Percentiles rank a stretch among this genome's conserved stretches.
These are phyloP conservation scores for Gephyroberyx darwinii DNA, from an alignment of 2,797 vertebrate species.

Conservation along the genomic window DNA sequence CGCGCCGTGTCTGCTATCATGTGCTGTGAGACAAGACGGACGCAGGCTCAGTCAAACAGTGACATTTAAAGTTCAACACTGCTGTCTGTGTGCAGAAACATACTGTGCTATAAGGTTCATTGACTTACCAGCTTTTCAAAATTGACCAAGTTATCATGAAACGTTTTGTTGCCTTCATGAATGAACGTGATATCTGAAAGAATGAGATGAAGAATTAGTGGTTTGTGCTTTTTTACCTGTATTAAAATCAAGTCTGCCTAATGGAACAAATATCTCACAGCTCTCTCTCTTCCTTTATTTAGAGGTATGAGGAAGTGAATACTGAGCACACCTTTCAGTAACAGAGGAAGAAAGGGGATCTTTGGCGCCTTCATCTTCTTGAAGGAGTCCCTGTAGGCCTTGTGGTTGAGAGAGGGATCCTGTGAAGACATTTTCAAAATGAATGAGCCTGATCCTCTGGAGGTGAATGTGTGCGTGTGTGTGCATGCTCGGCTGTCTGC, in stretches of 20 bases:
- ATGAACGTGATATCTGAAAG: slow-evolving; percentile 94
- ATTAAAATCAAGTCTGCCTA: neutral
- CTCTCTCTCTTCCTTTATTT: neutral
- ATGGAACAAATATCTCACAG: neutral
- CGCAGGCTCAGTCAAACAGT: slow-evolving; percentile 28
- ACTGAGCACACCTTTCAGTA: slow-evolving; percentile 90
- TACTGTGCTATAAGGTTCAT: neutral
- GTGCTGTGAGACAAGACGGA: slow-evolving; percentile 80
- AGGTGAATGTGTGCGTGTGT: slow-evolving; percentile 25
- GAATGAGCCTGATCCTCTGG: slow-evolving; percentile 44
- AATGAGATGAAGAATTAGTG: neutral
- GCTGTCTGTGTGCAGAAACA: neutral
- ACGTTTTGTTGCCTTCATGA: slow-evolving; percentile 98
- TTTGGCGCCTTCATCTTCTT: slow-evolving; percentile 99
- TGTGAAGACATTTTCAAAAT: slow-evolving; percentile 79
- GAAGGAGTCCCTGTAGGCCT: slow-evolving; percentile 97
- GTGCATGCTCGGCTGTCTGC: slow-evolving; percentile 22
- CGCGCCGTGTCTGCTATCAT: slow-evolving; percentile 97
- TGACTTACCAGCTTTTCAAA: slow-evolving; percentile 97
- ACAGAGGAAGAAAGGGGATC: slow-evolving; percentile 96
- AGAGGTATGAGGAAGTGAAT: slow-evolving; percentile 31
- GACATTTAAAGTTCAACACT: slow-evolving; percentile 1
- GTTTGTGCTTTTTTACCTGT: no score
- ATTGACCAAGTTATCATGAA: slow-evolving; percentile 97
- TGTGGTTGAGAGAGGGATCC: slow-evolving; percentile 98